Base-by-base conservation (phyloP, 2,797 vertebrate genomes). In the Salmo trutta region DNA sequence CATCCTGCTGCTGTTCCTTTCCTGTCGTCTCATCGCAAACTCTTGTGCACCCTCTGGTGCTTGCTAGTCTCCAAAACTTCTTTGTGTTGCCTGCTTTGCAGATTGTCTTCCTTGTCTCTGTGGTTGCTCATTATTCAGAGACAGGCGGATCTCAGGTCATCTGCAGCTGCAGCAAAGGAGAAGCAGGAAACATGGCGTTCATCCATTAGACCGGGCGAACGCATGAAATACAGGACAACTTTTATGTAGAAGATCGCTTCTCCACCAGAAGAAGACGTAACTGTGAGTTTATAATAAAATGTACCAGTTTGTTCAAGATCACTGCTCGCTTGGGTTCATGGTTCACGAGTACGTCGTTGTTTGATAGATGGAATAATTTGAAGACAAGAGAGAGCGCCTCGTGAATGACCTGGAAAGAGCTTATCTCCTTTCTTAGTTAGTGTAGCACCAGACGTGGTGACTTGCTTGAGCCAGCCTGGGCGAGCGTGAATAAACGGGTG, bases 141-240 rank as follows among this genome's bases (percentile, higher is more conserved):
- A 97, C 96, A 97, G 96, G 97, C 96, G 96, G 97, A 98, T 97
- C 97, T 98, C 97, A 97, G 97, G 97, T 98, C 97, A 98, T 98
- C 97, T 97, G 96, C 97, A 97, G 97, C 97, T 96, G 97, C 95
- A 88, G 86, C 82, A 76, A 93, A 91, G 91, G 91, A 95, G 96
- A 96, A 95, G 96, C 96, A 96, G 94, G 96, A 96, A 98, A 98
- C 96, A 99, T 99, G 97, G 97, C 97, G 97, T 97, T 97, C 96
- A 96, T 97, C 95, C 97, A 98, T 96, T 98, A 99, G 96, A 97
- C 94, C 94, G 95, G 96, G 95, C 95, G 95, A 95, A 95, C 96
- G 96, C 96, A 96, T 96, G 96, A 97, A 94, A 96, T 95, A 95
- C 94, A 92, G 94, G 94, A 95, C 97, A 97, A 96, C 92, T 98